Percentiles rank a stretch among this genome's conserved stretches.
Evolutionary conservation across 2,888 invertebrate species (phyloP).

Genomic region (Drosophila hamatofila): DNA sequence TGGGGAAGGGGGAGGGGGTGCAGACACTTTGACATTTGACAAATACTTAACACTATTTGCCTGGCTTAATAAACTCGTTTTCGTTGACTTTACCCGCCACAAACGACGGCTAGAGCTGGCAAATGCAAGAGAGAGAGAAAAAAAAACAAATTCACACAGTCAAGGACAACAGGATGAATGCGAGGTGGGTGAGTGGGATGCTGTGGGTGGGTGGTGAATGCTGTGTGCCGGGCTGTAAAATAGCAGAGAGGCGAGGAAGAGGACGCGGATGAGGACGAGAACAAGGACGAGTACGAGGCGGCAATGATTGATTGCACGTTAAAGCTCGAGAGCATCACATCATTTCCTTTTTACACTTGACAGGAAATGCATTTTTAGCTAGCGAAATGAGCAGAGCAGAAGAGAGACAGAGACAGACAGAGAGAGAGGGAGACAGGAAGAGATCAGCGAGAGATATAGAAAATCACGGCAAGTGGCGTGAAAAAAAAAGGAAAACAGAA

Average conservation of each 20-base stretch:
- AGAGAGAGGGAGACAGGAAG: not conserved
- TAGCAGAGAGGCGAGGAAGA: constrained; percentile 30
- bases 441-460: constrained; percentile 33
- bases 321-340: constrained; percentile 76
- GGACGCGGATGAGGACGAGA: constrained; percentile 7
- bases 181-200: not conserved
- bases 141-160: constrained; percentile 5
- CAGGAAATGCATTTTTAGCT: constrained; percentile 80
- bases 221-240: constrained; percentile 44
- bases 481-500: constrained; percentile 10
- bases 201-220: not conserved
- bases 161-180: constrained; percentile 25
- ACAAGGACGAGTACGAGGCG: constrained; percentile 35
- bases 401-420: not conserved
- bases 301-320: constrained; percentile 82
- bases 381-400: constrained; percentile 69
- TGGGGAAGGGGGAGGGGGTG: too few relatives aligned
- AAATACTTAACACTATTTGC: constrained; percentile 81
- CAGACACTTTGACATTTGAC: constrained; percentile 69
- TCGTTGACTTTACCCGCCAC: constrained; percentile 69
- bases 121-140: not conserved
- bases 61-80: constrained; percentile 77
- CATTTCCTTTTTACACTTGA: constrained; percentile 81
- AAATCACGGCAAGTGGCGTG: constrained; percentile 54
- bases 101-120: constrained; percentile 14